Evolutionary conservation across 2,888 invertebrate genomes (phyloP).

Genomic region (Polydrusus cervinus): DNA sequence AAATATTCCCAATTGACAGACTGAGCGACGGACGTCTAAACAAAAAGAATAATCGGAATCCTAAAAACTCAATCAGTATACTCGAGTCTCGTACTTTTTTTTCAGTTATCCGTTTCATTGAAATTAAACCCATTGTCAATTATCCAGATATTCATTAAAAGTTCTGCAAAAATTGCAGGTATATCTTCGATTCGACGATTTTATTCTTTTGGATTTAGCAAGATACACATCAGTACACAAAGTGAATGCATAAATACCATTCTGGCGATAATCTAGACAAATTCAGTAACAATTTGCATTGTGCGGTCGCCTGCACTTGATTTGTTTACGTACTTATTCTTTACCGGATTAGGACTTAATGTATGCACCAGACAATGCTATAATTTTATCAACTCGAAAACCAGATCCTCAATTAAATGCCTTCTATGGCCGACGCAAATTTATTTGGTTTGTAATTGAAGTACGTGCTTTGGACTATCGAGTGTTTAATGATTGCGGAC

Average conservation of each 20-base stretch:
- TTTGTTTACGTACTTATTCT: constrained; percentile 68
- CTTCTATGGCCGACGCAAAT: constrained; percentile 62
- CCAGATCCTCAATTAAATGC: constrained; percentile 68
- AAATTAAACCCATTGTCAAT: neutral
- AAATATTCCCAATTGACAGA: too few species aligned
- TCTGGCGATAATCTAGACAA: constrained; percentile 70
- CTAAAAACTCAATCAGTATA: too few species aligned
- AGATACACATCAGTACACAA: constrained; percentile 65
- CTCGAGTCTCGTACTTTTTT: too few species aligned
- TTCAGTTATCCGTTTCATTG: too few species aligned
- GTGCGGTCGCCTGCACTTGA: constrained; percentile 69
- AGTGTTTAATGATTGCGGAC: constrained; percentile 31
- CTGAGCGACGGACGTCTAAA: too few species aligned
- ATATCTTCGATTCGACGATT: constrained; percentile 28
- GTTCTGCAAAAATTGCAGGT: neutral
- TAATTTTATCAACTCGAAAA: constrained; percentile 68
- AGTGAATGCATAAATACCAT: constrained; percentile 48
- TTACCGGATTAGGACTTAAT: constrained; percentile 69
- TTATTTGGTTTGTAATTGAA: constrained; percentile 65
- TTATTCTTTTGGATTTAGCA: constrained; percentile 46
- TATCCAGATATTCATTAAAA: neutral
- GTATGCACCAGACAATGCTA: constrained; percentile 65
- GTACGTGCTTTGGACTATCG: constrained; percentile 58
- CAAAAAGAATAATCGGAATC: too few species aligned
- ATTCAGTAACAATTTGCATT: constrained; percentile 72